Evolutionary conservation across 2,888 invertebrate species (phyloP), one percentile per base, ranked within the genome.

Genomic region (Chymomyza procnemis): DNA sequence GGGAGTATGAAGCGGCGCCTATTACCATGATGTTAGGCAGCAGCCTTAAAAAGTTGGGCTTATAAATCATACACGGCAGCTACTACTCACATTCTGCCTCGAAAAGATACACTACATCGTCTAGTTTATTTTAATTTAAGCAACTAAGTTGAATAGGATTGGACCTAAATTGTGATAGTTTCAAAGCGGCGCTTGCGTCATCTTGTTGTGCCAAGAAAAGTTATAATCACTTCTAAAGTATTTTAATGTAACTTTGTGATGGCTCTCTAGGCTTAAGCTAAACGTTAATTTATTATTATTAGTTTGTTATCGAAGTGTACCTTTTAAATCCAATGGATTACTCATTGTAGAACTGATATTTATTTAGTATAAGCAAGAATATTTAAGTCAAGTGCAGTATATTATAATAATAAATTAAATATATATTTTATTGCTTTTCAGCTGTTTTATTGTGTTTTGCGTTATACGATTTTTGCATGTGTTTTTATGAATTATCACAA

Each of bases 401-500:
- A n/a, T n/a, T n/a, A 41, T 34, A 26, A 9, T 47, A 30, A 47
- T 47, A 46, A 54, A 54, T 21, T 19, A 8, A 54, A 21, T 21
- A 50, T 41, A 50, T 8, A 50, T 50, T n/a, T 50, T 50, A 18
- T 6, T 50, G 50, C 16, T 54, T 19, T 21, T 3, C 21, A 21
- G 19, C 19, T 54, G 54, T 54, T 54, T 22, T 54, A 21, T 9
- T 56, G 26, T 54, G 18, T 54, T 54, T 54, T 21, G 30, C 56
- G 26, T 30, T 56, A 22, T 56, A 22, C 16, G 30, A 56, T 56
- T 50, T 52, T 64, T 66, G 69, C 74, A 74, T 74, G 69, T 14
- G 41, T 59, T 61, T 47, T 22, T n/a, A n/a, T n/a, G n/a, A n/a
- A n/a, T n/a, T n/a, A n/a, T 4, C 52, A 34, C 5, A 34, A 34